Evolutionary conservation across 1,140 invertebrate species (phyloP).

Genomic region (Trichogramma pretiosum): DNA sequence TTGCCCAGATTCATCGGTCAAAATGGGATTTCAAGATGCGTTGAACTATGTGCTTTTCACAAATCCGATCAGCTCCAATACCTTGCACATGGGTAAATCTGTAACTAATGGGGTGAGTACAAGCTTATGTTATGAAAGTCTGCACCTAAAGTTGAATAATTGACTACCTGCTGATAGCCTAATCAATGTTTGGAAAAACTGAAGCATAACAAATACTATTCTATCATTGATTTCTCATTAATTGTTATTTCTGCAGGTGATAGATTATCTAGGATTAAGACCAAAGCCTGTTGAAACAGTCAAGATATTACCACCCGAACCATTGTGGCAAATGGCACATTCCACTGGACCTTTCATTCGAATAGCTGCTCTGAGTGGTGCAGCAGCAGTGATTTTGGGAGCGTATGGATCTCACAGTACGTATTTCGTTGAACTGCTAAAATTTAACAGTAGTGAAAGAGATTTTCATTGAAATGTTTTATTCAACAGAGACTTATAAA

Average conservation of each 20-base stretch:
- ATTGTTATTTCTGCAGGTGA: too few species aligned
- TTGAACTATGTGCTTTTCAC: slow-evolving; percentile 24
- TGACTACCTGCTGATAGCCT: background rate
- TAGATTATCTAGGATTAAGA: too few species aligned
- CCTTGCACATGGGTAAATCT: slow-evolving; percentile 17
- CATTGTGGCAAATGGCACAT: slow-evolving; percentile 54
- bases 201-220: background rate
- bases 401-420: slow-evolving; percentile 85
- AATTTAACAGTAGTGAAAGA: too few species aligned
- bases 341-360: slow-evolving; percentile 56
- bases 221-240: slow-evolving; percentile 1
- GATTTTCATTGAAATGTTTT: too few species aligned
- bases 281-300: too few species aligned
- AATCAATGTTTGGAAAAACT: background rate
- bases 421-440: too few species aligned
- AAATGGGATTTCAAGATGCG: slow-evolving; percentile 25
- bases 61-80: slow-evolving; percentile 21
- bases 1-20: too few species aligned
- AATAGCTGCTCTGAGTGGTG: slow-evolving; percentile 72
- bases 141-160: background rate
- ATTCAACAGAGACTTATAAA: slow-evolving; percentile 35
- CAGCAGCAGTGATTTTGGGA: slow-evolving; percentile 74
- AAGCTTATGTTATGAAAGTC: slow-evolving; percentile 2
- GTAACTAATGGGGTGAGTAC: slow-evolving; percentile 26
- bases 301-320: too few species aligned